These are phyloP conservation scores for Caenorhabditis zanzibari DNA, from an alignment of 2,888 invertebrate species.

Conservation along the genomic window DNA sequence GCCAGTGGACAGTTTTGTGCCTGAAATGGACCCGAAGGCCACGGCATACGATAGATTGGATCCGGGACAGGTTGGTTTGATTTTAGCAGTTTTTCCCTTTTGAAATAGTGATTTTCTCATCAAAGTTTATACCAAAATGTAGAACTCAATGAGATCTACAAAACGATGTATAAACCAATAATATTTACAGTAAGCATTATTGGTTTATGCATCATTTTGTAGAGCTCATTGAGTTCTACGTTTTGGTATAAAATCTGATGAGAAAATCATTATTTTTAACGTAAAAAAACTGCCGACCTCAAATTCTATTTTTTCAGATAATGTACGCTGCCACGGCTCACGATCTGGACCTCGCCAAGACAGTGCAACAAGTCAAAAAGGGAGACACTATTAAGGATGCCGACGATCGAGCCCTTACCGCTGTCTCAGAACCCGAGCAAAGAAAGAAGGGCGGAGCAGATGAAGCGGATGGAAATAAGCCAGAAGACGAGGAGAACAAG, in stretches of 20 bases:
- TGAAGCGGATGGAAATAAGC: constrained; percentile 16
- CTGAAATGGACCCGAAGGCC: constrained; percentile 80
- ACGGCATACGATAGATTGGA: constrained; percentile 79
- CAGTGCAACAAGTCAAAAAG: constrained; percentile 77
- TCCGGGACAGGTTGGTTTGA: constrained; percentile 78
- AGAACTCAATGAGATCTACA: too few species aligned
- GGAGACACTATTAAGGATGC: constrained; percentile 78
- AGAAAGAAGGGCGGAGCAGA: constrained; percentile 35
- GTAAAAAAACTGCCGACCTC: not conserved
- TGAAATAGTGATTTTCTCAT: too few species aligned
- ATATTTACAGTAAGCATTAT: too few species aligned
- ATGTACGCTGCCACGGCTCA: constrained; percentile 79
- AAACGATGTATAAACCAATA: too few species aligned
- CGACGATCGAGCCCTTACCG: constrained; percentile 52
- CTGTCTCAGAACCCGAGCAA: constrained; percentile 32
- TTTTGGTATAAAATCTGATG: too few species aligned
- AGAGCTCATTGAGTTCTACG: too few species aligned
- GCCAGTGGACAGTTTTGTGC: constrained; percentile 80
- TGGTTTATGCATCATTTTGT: too few species aligned
- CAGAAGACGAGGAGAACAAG: constrained; percentile 26
- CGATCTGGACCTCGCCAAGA: constrained; percentile 78
- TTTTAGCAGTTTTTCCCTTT: too few species aligned
- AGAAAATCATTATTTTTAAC: too few species aligned
- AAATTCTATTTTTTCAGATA: constrained; percentile 66
- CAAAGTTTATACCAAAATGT: too few species aligned